Evolutionary conservation across 2,888 invertebrate species (phyloP).

Genomic region (Clistopyga incitator): DNA sequence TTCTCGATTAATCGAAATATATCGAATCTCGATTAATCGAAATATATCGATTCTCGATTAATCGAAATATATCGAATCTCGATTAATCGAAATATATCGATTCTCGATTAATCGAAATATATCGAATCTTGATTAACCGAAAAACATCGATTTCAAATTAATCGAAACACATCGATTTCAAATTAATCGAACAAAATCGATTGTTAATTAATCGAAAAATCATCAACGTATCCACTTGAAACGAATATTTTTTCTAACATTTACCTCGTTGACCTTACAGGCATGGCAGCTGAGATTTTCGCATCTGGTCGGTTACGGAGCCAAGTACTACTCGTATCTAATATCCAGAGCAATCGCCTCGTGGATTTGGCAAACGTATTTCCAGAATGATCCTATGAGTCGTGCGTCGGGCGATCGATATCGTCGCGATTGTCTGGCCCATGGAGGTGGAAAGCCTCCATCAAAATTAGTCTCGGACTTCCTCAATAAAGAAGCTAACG

Average conservation of each 20-base stretch:
- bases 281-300: constrained; percentile 98
- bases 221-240: too few species aligned
- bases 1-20: too few species aligned
- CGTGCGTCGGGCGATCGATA: constrained; percentile 92
- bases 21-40: too few species aligned
- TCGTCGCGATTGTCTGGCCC: constrained; percentile 90
- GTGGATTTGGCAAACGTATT: constrained; percentile 96
- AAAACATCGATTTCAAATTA: too few species aligned
- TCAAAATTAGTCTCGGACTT: constrained; percentile 92
- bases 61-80: not conserved
- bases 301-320: constrained; percentile 98
- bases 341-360: constrained; percentile 97
- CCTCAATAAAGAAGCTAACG: constrained; percentile 91
- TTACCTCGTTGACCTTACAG: constrained; percentile 82
- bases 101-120: too few species aligned
- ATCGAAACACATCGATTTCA: not conserved
- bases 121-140: too few species aligned
- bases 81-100: not conserved
- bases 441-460: constrained; percentile 95
- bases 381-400: constrained; percentile 91
- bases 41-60: too few species aligned
- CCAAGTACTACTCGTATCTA: constrained; percentile 99
- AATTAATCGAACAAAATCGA: not conserved
- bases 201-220: too few species aligned
- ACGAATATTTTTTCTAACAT: constrained; percentile 17